phyloP scores from a whole-genome alignment of 1,140 invertebrate species.

The Tetragonula clypearis region DNA sequence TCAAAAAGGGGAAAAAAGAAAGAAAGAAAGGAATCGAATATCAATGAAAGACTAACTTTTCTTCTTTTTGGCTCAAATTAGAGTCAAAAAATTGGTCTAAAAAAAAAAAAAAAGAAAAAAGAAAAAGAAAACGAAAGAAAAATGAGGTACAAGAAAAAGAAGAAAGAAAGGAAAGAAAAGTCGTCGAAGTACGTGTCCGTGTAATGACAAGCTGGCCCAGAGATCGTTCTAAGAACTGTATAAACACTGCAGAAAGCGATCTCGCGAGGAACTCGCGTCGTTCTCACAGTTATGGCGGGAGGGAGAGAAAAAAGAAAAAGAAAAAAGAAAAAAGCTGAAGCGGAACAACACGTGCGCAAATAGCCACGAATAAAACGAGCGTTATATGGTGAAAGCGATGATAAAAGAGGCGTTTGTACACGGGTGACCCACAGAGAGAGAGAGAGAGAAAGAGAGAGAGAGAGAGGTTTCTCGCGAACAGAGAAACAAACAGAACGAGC shows the following conservation, averaged over 20 bases:
- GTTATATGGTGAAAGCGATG: constrained; percentile 53
- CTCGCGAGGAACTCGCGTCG: no score
- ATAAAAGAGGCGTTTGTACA: constrained; percentile 17
- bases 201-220: no score
- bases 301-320: background rate
- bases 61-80: no score
- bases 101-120: background rate
- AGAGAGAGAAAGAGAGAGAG: no score
- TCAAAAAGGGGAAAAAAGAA: background rate
- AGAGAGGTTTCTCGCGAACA: background rate
- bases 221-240: no score
- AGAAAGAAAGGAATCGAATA: background rate
- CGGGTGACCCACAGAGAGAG: background rate
- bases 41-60: background rate
- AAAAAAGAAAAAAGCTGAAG: constrained; percentile 52
- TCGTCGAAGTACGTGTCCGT: no score
- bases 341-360: constrained; percentile 61
- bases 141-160: no score
- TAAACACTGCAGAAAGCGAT: no score
- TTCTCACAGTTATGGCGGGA: no score
- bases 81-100: no score
- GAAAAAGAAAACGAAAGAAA: background rate
- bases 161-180: no score
- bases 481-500: background rate
- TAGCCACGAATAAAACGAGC: constrained; percentile 65